A percentile compares a stretch with the other conserved stretches of the same genome.
These are phyloP conservation scores for Anolis sagrei DNA, from an alignment of 2,113 vertebrate species.

Conservation along the genomic window DNA sequence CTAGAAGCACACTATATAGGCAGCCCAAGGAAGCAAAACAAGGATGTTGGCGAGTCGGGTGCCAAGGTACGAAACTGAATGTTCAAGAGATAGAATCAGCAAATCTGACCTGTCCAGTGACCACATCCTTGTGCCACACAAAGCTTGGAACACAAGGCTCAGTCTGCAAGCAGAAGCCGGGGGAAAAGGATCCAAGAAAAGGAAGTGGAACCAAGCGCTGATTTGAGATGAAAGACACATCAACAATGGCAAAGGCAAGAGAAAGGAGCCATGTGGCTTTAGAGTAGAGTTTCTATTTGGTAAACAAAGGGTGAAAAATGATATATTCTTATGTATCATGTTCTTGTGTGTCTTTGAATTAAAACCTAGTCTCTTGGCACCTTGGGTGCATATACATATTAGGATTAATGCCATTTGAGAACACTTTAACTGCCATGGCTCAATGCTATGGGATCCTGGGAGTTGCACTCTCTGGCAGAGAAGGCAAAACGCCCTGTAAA, in stretches of 20 bases:
- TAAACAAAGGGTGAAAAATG: background rate
- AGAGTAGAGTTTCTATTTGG: too few species aligned
- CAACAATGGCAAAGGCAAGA: background rate
- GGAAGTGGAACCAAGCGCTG: background rate
- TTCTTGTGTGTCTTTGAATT: too few species aligned
- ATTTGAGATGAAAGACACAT: background rate
- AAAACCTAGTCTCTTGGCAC: too few species aligned
- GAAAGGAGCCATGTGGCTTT: too few species aligned
- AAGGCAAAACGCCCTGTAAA: too few species aligned
- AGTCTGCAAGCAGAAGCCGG: background rate
- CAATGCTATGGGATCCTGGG: too few species aligned
- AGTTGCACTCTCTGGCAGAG: too few species aligned
- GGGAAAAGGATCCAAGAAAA: too few species aligned
- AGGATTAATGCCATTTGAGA: too few species aligned
- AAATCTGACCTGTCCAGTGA: constrained; percentile 7
- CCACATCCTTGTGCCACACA: constrained; percentile 10
- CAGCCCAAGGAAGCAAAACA: background rate
- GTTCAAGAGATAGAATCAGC: constrained; percentile 9
- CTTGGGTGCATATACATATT: too few species aligned
- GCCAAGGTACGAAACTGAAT: background rate
- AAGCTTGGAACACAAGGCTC: background rate
- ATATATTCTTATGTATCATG: too few species aligned
- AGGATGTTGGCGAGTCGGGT: background rate
- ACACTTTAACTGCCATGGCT: too few species aligned
- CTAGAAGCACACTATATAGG: background rate